Evolutionary conservation across 64 coral and sea anemone genomes (phyloP).

Genomic region (Anthopleura sola): DNA sequence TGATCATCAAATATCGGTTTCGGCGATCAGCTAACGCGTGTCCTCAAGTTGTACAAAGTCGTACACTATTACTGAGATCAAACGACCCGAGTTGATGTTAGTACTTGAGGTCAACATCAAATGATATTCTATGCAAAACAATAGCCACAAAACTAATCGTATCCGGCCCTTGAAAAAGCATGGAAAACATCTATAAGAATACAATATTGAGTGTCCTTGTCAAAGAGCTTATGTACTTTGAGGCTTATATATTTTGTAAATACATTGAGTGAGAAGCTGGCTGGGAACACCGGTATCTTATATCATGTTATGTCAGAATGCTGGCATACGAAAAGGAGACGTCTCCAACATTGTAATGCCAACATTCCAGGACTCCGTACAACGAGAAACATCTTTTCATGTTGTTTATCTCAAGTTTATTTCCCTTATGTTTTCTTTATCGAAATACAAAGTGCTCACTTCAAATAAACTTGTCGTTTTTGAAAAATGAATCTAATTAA

Average conservation of each 20-base stretch:
- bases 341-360: no score
- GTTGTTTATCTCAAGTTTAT: no score
- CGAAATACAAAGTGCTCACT: background rate
- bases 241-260: background rate
- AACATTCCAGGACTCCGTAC: no score
- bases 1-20: background rate
- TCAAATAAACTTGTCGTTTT: background rate
- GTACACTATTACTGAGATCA: conserved; percentile 7
- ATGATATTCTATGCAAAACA: background rate
- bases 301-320: background rate
- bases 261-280: background rate
- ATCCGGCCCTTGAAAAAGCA: conserved; percentile 24
- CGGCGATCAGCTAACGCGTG: background rate
- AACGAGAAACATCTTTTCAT: no score
- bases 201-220: background rate
- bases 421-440: no score
- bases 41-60: background rate
- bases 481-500: background rate
- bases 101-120: background rate
- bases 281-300: background rate
- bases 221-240: background rate
- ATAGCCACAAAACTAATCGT: conserved; percentile 14
- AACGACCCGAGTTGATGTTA: background rate
- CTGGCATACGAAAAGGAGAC: no score
- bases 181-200: background rate